These are phyloP conservation scores for Acanthosoma haemorrhoidale DNA, from an alignment of 2,888 invertebrate genomes.

Conservation along the genomic window DNA sequence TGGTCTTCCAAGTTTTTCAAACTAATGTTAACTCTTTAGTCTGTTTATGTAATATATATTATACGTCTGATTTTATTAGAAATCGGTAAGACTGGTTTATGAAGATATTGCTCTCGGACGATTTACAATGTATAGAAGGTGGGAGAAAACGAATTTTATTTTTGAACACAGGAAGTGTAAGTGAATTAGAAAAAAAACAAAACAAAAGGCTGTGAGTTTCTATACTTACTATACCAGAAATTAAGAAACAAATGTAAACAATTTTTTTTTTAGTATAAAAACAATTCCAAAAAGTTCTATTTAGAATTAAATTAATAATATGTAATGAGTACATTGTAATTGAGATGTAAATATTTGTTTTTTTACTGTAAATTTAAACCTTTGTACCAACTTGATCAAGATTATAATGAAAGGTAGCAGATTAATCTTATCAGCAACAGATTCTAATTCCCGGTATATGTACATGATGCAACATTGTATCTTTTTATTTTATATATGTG, in stretches of 20 bases:
- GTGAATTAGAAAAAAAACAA: neutral
- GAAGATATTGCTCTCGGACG: neutral
- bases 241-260: neutral
- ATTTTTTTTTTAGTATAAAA: neutral
- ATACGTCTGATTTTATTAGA: neutral
- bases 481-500: neutral
- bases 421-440: neutral
- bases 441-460: neutral
- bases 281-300: neutral
- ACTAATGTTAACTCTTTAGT: neutral
- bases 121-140: neutral
- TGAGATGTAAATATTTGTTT: conserved; percentile 1
- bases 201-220: conserved; percentile 8
- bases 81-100: neutral
- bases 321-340: neutral
- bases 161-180: conserved; percentile 6
- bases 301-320: conserved; percentile 11
- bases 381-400: neutral
- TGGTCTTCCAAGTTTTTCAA: neutral
- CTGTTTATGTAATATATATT: neutral
- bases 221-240: neutral
- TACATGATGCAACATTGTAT: neutral
- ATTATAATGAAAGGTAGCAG: neutral
- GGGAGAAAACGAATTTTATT: neutral
- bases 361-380: neutral